These are phyloP conservation scores for Scalopus aquaticus DNA, from an alignment of 2,113 vertebrate species.

Conservation along the genomic window DNA sequence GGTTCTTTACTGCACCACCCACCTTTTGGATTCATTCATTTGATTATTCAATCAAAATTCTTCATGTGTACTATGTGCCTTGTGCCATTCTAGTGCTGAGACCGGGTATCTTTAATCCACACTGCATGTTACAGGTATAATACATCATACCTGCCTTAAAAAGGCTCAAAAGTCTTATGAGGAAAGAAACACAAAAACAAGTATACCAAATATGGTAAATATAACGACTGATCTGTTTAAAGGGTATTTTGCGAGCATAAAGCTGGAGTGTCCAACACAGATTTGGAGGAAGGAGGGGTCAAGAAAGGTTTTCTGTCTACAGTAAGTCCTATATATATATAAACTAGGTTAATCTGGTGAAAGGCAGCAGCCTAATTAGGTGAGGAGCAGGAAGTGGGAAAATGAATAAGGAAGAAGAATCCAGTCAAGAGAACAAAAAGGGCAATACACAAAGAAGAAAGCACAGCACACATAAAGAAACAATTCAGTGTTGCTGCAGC, in stretches of 20 bases:
- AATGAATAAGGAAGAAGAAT: neutral
- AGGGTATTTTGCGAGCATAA: neutral
- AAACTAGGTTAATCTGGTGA: slow-evolving; percentile 21
- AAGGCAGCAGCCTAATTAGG: slow-evolving; percentile 16
- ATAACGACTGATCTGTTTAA: neutral
- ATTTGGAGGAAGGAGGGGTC: neutral
- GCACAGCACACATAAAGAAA: neutral
- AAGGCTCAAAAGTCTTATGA: neutral
- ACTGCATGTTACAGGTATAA: neutral
- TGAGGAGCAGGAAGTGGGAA: neutral
- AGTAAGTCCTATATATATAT: slow-evolving; percentile 11
- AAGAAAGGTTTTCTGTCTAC: slow-evolving; percentile 14
- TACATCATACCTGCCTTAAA: neutral
- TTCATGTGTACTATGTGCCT: neutral
- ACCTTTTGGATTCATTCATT: neutral
- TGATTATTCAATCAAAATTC: neutral
- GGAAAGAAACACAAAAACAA: neutral
- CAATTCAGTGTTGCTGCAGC: neutral
- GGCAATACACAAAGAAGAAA: neutral
- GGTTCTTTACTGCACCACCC: neutral
- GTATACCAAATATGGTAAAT: neutral
- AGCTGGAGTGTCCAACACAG: neutral
- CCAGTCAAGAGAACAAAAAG: neutral
- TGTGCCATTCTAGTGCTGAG: neutral
- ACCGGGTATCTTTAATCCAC: neutral